Percentiles rank a stretch among this genome's conserved stretches.
These are phyloP conservation scores for Apoda limacodes DNA, from an alignment of 2,888 invertebrate species.

Conservation along the genomic window DNA sequence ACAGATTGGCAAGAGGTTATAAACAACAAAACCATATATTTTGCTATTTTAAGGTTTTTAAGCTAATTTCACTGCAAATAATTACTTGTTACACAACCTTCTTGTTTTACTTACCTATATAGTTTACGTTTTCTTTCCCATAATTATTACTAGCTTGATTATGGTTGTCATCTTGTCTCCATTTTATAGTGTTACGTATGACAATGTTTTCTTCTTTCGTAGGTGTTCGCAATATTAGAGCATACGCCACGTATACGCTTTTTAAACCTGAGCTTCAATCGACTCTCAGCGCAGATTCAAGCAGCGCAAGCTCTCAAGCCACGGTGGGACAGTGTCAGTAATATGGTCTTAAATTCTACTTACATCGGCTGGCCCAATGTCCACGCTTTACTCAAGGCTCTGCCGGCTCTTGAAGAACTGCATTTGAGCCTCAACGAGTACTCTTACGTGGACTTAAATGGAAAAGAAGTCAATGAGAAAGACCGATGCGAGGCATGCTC, in stretches of 20 bases:
- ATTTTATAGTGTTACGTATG: no score
- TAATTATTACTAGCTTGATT: no score
- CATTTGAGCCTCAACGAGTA: slow-evolving; percentile 94
- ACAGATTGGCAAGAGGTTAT: slow-evolving; percentile 92
- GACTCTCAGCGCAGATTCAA: slow-evolving; percentile 77
- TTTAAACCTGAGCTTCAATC: slow-evolving; percentile 92
- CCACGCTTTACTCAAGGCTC: slow-evolving; percentile 78
- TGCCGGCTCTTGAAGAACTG: slow-evolving; percentile 88
- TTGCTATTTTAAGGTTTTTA: no score
- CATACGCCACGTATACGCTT: slow-evolving; percentile 92
- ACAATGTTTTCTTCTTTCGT: slow-evolving; percentile 22
- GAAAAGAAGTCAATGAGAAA: slow-evolving; percentile 42
- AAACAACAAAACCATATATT: no score
- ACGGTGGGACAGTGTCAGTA: slow-evolving; percentile 73
- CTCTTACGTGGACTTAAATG: slow-evolving; percentile 77
- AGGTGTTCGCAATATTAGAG: slow-evolving; percentile 88
- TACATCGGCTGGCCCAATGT: slow-evolving; percentile 88
- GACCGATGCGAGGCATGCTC: slow-evolving; percentile 53
- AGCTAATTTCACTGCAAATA: no score
- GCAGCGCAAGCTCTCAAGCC: slow-evolving; percentile 60
- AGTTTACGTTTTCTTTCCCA: no score
- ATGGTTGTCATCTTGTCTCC: no score
- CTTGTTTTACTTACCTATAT: no score
- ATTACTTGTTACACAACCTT: no score
- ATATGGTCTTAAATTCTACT: slow-evolving; percentile 89